Evolutionary conservation across 2,888 invertebrate genomes (phyloP), one percentile per base, ranked within the genome.

Genomic region (Acanthosepion esculentum): DNA sequence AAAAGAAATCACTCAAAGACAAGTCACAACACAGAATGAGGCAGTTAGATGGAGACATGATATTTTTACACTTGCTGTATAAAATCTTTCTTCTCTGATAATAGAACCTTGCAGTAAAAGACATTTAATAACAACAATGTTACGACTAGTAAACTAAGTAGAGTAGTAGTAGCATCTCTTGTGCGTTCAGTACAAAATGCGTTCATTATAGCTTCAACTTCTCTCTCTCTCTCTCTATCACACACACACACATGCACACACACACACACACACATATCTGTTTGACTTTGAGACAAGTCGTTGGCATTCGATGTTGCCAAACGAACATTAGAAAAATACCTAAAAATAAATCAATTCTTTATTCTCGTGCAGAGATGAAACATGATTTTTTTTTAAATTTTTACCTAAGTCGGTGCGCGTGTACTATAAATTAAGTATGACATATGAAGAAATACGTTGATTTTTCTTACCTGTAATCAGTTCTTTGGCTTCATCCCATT

Each of bases 401-500:
- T n/a, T 78, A 12, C 78, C n/a, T n/a, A n/a, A 78, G n/a, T 78
- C 12, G 78, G 78, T 78, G 78, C 78, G 78, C n/a, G n/a, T 33
- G n/a, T 33, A 78, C n/a, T 0, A 33, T 1, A 78, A 0, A 78
- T 15, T 15, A 78, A 59, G 12, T n/a, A 12, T 78, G 78, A 78
- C 78, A 78, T 29, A 26, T 15, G 10, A n/a, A 29, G 78, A 10
- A 78, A 78, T 78, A 78, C n/a, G 18, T n/a, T n/a, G n/a, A n/a
- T 78, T 78, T 5, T 78, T 78, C 78, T 78, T 78, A 78, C 78
- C 78, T 78, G 78, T n/a, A 78, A 78, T 78, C 10, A 78, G 78
- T n/a, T 78, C 78, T 78, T n/a, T 78, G n/a, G 78, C n/a, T 78
- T 78, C 78, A 78, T 78, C 78, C 78, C 78, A 78, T 78, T 78